Conservation (phyloP, 2,888 invertebrate species). For the Cephus pulcher region DNA sequence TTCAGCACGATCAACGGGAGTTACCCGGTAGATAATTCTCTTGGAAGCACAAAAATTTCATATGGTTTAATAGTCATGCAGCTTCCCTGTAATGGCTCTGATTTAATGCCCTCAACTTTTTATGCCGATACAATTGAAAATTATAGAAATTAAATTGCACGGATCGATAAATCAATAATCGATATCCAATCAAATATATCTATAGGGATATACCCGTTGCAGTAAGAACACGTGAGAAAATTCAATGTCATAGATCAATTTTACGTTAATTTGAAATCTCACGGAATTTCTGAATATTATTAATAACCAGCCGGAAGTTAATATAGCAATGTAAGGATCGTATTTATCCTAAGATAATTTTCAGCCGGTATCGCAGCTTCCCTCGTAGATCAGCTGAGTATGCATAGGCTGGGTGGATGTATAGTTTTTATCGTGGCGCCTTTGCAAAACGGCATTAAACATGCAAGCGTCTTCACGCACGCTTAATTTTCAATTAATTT, state of each 20-base stretch:
- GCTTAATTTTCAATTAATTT: constrained; percentile 59
- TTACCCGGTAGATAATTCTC: neutral
- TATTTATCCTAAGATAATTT: neutral
- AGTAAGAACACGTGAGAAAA: neutral
- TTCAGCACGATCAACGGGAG: neutral
- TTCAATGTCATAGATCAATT: neutral
- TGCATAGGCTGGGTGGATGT: neutral
- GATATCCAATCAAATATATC: no score
- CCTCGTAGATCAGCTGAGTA: neutral
- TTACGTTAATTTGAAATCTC: neutral
- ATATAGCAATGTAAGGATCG: neutral
- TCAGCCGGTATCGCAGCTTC: neutral
- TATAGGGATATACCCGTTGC: no score
- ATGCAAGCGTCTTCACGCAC: constrained; percentile 24
- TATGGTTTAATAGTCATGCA: no score
- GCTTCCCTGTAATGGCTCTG: no score
- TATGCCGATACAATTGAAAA: no score
- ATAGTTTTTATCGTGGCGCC: neutral
- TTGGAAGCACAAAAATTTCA: neutral
- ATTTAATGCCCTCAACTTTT: no score
- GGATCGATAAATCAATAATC: no score
- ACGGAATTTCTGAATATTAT: neutral
- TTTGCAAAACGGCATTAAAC: constrained; percentile 26
- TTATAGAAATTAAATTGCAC: no score
- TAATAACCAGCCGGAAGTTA: neutral